These are phyloP conservation scores for Odiellus spinosus DNA, from an alignment of 2,888 invertebrate genomes.

Conservation along the genomic window DNA sequence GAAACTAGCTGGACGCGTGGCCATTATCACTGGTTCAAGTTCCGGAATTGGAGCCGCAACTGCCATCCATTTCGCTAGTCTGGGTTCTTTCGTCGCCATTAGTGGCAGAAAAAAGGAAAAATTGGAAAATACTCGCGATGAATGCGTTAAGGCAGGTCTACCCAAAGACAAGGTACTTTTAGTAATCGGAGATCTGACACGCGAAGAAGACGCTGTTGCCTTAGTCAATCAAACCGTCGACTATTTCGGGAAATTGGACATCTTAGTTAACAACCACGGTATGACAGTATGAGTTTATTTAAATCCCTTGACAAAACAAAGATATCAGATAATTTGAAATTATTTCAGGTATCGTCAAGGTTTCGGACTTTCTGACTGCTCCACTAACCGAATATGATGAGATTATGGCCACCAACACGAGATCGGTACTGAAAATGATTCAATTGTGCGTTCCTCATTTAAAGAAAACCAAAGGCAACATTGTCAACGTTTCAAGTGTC, in stretches of 20 bases:
- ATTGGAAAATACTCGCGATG: slow-evolving; percentile 42
- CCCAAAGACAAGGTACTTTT: no score
- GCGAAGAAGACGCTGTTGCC: slow-evolving; percentile 52
- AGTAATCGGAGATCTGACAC: slow-evolving; percentile 31
- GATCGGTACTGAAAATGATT: slow-evolving; percentile 43
- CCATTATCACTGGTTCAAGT: slow-evolving; percentile 44
- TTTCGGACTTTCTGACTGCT: no score
- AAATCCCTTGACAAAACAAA: slow-evolving; percentile 63
- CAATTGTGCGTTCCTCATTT: slow-evolving; percentile 76
- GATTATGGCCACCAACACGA: slow-evolving; percentile 74
- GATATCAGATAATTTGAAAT: no score
- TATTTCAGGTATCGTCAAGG: no score
- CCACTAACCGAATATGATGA: slow-evolving; percentile 60
- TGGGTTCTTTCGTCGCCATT: slow-evolving; percentile 56
- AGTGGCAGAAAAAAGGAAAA: slow-evolving; percentile 53
- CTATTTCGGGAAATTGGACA: slow-evolving; percentile 58
- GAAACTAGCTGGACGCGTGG: no score
- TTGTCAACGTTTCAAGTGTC: slow-evolving; percentile 91
- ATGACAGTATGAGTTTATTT: slow-evolving; percentile 59
- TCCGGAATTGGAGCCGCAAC: slow-evolving; percentile 72
- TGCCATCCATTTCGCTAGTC: slow-evolving; percentile 53
- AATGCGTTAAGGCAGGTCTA: slow-evolving; percentile 32
- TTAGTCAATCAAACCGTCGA: slow-evolving; percentile 54
- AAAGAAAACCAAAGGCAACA: slow-evolving; percentile 52
- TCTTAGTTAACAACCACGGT: slow-evolving; percentile 21